These are phyloP conservation scores for Centropristis striata DNA, from an alignment of 2,113 vertebrate genomes.

Conservation along the genomic window DNA sequence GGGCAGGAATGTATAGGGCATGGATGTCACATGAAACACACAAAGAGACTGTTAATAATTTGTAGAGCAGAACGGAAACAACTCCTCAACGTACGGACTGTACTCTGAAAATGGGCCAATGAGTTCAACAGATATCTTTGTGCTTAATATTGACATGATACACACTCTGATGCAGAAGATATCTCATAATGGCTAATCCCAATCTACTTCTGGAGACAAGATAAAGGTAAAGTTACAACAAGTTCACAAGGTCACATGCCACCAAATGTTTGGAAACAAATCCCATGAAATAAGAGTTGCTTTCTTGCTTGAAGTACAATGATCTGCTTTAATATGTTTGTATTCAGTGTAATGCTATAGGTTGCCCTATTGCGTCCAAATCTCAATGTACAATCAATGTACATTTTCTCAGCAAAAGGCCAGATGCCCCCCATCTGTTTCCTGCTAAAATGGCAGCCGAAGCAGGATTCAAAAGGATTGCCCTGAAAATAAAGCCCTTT, in stretches of 20 bases:
- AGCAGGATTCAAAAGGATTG: slow-evolving; percentile 63
- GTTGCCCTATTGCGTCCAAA: slow-evolving; percentile 32
- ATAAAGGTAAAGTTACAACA: slow-evolving; percentile 17
- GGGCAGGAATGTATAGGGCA: slow-evolving; percentile 27
- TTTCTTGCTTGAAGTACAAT: too few species aligned
- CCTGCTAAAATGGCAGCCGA: slow-evolving; percentile 55
- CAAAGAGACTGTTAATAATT: slow-evolving; percentile 61
- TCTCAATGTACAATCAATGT: too few species aligned
- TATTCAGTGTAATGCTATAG: slow-evolving; percentile 5
- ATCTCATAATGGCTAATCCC: neutral
- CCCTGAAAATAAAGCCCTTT: slow-evolving; percentile 57
- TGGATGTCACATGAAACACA: slow-evolving; percentile 33
- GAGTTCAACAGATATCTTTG: slow-evolving; percentile 50
- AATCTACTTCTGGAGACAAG: neutral
- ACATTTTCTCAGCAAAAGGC: slow-evolving; percentile 14
- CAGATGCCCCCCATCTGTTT: slow-evolving; percentile 63
- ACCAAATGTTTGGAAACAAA: slow-evolving; percentile 1
- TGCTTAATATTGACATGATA: neutral
- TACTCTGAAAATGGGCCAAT: slow-evolving; percentile 11
- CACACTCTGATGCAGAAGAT: neutral
- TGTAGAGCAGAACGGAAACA: slow-evolving; percentile 34
- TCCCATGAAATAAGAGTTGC: neutral
- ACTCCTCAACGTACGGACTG: neutral
- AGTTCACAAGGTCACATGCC: too few species aligned
- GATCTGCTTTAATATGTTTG: neutral